Percentiles rank a stretch among this genome's conserved stretches.
phyloP scores from a whole-genome alignment of 2,113 vertebrate species.

The Ictalurus furcatus region DNA sequence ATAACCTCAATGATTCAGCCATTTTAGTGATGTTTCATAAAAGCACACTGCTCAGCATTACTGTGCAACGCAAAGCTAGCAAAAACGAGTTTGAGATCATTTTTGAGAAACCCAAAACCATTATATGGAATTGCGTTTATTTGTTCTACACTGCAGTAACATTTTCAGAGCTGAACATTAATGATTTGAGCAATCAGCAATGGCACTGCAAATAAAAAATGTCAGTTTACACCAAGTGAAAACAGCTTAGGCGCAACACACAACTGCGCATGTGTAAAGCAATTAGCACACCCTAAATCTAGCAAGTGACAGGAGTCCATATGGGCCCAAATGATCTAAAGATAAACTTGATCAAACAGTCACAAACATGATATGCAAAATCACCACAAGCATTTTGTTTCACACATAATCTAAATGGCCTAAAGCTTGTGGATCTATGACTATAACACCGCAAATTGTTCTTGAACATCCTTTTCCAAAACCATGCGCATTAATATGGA shows the following conservation, averaged over 20 bases:
- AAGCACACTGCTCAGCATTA: background rate
- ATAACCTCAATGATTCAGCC: conserved; percentile 7
- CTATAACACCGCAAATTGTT: background rate
- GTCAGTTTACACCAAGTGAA: background rate
- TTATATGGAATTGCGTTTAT: background rate
- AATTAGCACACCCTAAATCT: background rate
- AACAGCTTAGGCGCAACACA: background rate
- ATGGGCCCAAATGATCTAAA: background rate
- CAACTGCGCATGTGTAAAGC: background rate
- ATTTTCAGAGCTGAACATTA: background rate
- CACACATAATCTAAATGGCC: background rate
- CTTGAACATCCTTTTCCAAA: background rate
- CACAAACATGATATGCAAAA: background rate
- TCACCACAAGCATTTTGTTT: background rate
- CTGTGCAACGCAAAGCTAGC: background rate
- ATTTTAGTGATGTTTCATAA: background rate
- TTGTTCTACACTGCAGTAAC: conserved; percentile 17
- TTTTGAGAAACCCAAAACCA: conserved; percentile 1
- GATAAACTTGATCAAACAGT: background rate
- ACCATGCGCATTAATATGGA: background rate
- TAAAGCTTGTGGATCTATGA: background rate
- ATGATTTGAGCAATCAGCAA: background rate
- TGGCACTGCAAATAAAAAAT: background rate
- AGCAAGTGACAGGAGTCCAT: background rate
- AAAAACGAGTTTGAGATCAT: background rate